Evolutionary conservation across 2,888 invertebrate genomes (phyloP).

Genomic region (Tupiocoris notatus): DNA sequence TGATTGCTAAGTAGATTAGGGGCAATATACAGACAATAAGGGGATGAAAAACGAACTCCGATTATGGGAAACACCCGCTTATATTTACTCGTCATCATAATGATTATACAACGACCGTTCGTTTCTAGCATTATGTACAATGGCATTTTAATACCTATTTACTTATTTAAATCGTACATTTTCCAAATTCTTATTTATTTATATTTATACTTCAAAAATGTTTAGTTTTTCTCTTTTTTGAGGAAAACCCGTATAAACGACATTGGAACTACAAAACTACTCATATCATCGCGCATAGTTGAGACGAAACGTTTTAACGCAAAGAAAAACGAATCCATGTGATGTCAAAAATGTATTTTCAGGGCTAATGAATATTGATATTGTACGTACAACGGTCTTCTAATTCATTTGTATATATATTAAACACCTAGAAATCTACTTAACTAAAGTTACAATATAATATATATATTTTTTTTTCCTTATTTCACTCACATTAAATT

Average conservation of each 20-base stretch:
- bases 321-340: neutral
- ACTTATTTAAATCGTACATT: neutral
- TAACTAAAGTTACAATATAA: neutral
- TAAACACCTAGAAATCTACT: neutral
- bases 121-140: slow-evolving; percentile 33
- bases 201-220: too few relatives aligned
- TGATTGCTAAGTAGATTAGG: too few relatives aligned
- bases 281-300: neutral
- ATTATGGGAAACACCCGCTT: slow-evolving; percentile 32
- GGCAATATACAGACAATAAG: too few relatives aligned
- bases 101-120: slow-evolving; percentile 19
- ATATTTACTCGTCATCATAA: slow-evolving; percentile 27
- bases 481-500: neutral
- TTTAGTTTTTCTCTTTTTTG: neutral
- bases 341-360: neutral
- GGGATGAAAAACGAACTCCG: too few relatives aligned
- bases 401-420: neutral
- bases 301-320: neutral
- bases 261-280: neutral
- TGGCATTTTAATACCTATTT: slow-evolving; percentile 30
- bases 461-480: too few relatives aligned
- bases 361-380: neutral
- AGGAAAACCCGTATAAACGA: neutral
- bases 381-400: neutral
- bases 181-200: neutral